A percentile compares a stretch with the other conserved stretches of the same genome.
These are phyloP conservation scores for Takifugu flavidus DNA, from an alignment of 2,113 vertebrate species.

Conservation along the genomic window DNA sequence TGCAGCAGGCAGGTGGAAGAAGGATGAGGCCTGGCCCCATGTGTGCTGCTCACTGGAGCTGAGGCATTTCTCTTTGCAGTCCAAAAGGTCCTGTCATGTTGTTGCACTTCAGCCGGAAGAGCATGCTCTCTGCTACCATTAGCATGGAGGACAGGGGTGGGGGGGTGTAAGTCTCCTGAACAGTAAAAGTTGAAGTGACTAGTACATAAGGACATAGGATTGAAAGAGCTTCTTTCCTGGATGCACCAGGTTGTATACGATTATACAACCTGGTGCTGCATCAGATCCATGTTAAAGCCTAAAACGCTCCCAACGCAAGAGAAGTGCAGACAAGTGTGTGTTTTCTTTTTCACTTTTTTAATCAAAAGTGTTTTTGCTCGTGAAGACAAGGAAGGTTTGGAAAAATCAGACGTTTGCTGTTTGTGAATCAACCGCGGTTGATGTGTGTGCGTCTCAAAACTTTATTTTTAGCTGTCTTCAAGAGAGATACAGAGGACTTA, in stretches of 20 bases:
- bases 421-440: not conserved
- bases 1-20: constrained; percentile 18
- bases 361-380: no score
- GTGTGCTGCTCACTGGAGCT: constrained; percentile 19
- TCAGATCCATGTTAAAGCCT: no score
- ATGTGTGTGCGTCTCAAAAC: not conserved
- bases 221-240: no score
- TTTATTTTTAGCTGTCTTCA: constrained; percentile 6
- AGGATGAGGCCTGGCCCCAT: constrained; percentile 5
- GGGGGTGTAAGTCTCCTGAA: no score
- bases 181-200: no score
- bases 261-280: no score
- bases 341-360: no score
- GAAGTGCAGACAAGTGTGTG: no score
- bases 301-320: no score
- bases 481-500: not conserved
- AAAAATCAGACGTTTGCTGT: not conserved
- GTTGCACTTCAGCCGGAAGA: constrained; percentile 25
- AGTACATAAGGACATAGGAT: no score
- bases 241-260: no score
- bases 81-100: constrained; percentile 40
- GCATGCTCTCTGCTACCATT: constrained; percentile 48
- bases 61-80: constrained; percentile 37
- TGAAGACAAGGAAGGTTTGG: not conserved
- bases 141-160: not conserved